Evolutionary conservation across 2,888 invertebrate genomes (phyloP).

Genomic region (Octonoba sinensis): DNA sequence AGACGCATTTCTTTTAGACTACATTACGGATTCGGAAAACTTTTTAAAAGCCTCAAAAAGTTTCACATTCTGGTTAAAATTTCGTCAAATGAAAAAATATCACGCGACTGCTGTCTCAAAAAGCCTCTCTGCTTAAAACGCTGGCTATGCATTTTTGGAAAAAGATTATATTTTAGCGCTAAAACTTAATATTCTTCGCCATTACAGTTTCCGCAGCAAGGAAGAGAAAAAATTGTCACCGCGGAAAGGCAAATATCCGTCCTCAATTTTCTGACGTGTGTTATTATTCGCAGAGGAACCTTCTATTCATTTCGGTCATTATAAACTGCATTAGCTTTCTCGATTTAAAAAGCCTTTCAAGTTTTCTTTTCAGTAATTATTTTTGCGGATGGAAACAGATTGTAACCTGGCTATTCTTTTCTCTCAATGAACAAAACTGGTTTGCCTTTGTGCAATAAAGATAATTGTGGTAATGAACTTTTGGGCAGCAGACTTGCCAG

Average conservation of each 20-base stretch:
- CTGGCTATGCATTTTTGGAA: slow-evolving; percentile 1
- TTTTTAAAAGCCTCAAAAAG: too few species aligned
- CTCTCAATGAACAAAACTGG: too few species aligned
- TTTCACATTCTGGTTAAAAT: too few species aligned
- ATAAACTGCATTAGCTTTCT: slow-evolving; percentile 47
- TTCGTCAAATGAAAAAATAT: too few species aligned
- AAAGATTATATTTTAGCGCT: slow-evolving; percentile 29
- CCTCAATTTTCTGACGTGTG: slow-evolving; percentile 31
- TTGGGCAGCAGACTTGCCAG: too few species aligned
- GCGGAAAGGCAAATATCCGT: slow-evolving; percentile 16
- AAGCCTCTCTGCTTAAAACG: slow-evolving; percentile 13
- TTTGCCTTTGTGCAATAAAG: too few species aligned
- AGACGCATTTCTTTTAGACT: too few species aligned
- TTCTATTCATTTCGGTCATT: slow-evolving; percentile 50
- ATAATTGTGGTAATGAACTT: too few species aligned
- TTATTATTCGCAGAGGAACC: slow-evolving; percentile 33
- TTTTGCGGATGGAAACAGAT: slow-evolving; percentile 17
- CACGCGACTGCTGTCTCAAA: too few species aligned
- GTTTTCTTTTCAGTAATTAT: slow-evolving; percentile 45
- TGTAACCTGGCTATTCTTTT: too few species aligned
- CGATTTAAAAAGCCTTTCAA: slow-evolving; percentile 46
- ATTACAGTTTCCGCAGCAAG: slow-evolving; percentile 23
- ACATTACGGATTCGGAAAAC: too few species aligned
- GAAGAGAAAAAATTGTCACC: slow-evolving; percentile 31
- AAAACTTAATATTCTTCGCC: slow-evolving; percentile 56